Evolutionary conservation across 2,797 vertebrate species (phyloP), one percentile per base, ranked within the genome.

Genomic region (Coregonus ussuriensis): DNA sequence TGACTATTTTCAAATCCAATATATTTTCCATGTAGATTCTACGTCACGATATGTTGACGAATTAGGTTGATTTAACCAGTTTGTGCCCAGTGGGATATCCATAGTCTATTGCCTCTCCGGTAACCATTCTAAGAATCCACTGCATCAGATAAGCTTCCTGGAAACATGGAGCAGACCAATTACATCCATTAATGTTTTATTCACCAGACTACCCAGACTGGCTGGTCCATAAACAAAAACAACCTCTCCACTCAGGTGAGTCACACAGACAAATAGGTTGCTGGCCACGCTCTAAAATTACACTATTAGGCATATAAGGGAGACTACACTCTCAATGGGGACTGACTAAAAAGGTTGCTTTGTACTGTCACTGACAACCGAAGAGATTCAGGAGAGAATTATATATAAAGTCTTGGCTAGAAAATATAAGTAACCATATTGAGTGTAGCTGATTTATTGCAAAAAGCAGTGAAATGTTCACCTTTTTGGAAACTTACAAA

Each of bases 71-170:
- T 47, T 47, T 2, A 47, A 47, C 41, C 41, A 13, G 41, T 13
- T 47, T 47, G 41, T 47, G 41, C 11, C 41, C 41, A 47, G 41
- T 47, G 41, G 41, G 41, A 47, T 47, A 47, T 47, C 41, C 9
- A 7, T 47, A 7, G 41, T 47, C 41, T 47, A 47, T 9, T 47
- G 41, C 41, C 41, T 2, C 41, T 47, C 41, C 41, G 2, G 41
- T 47, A 47, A 47, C 41, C 41, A 11, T 86, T 81, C 75, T 54
- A 71, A 9, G 72, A 81, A 79, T 78, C 65, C 47, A 69, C 68
- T 47, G 74, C 53, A 4, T 3, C 7, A 21, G 52, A 47, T 47
- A 11, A 47, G 16, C 63, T 37, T 5, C 59, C 68, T 25, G 37
- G 0, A 52, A 25, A 47, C 41, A 41, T 6, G 37, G 37, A 41